Percentiles rank a stretch among this genome's conserved stretches.
These are phyloP conservation scores for Bolinopsis microptera DNA, from an alignment of 37 sponge, comb jelly and placozoan genomes.

Conservation along the genomic window DNA sequence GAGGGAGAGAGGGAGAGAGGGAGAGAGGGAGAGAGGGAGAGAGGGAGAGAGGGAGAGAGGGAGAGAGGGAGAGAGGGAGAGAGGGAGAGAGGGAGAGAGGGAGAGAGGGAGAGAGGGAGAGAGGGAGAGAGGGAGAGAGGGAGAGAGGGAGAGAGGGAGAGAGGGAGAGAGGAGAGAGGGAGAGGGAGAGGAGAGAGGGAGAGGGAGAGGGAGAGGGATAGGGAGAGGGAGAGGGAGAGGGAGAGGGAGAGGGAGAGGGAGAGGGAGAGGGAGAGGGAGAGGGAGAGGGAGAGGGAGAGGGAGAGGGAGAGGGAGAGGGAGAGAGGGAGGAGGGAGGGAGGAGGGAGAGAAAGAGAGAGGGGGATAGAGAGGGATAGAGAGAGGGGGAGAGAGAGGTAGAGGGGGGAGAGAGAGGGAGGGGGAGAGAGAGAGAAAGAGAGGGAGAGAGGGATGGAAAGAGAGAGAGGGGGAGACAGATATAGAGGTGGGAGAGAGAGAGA, in stretches of 20 bases:
- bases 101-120: background rate
- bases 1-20: background rate
- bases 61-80: background rate
- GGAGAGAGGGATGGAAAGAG: no score
- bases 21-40: background rate
- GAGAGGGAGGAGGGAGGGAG: background rate
- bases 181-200: background rate
- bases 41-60: background rate
- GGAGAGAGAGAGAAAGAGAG: no score
- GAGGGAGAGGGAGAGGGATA: background rate
- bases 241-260: background rate
- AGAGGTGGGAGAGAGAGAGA: no score
- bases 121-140: background rate
- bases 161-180: background rate
- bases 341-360: no score
- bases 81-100: background rate
- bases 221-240: background rate
- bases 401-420: no score
- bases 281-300: no score
- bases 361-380: no score
- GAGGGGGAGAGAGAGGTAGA: no score
- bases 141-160: background rate
- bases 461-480: no score
- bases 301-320: background rate
- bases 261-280: background rate